Base-by-base conservation (phyloP, 2,113 vertebrate species). In the Nestor notabilis region DNA sequence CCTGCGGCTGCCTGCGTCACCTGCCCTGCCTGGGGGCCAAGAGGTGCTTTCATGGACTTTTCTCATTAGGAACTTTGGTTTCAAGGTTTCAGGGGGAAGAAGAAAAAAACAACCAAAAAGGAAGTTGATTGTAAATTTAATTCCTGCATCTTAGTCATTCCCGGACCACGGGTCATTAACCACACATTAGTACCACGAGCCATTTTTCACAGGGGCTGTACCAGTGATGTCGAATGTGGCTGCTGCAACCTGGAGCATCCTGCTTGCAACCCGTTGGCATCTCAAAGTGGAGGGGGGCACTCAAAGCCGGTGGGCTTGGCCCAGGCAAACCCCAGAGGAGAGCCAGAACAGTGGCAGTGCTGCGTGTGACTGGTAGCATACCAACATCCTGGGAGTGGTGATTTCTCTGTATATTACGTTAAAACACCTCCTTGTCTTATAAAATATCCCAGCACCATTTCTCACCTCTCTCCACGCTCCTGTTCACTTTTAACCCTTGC, bases 111-210 rank as follows among this genome's bases (percentile, higher is more conserved):
- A 18, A 25, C 2, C 11, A 13, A 44, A 29, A 21, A 24, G 12
- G 21, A 76, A 78, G 72, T 86, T 87, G 89, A 90, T 83, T 87
- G 83, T 95, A 90, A 90, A 95, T 97, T 96, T 95, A 96, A 91
- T 95, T 96, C 85, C 92, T 87, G 89, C 78, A 72, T 95, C 69
- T 56, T 83, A 91, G 87, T 93, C 89, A 81, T 96, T 96, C 90
- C 81, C 90, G 88, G 81, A 11, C 52, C 92, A 72, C 0, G 87
- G 84, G 92, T 93, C 93, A 87, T 95, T 96, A 97, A 70, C 27
- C 87, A 80, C 88, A 70, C 93, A 93, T 95, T 96, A 96, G 74
- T n/a, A 25, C 72, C 52, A 85, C 29, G 33, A 61, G 66, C 83
- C 65, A 87, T 94, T 94, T 91, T 79, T 95, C 95, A 92, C 3